A percentile compares a stretch with the other conserved stretches of the same genome.
phyloP scores from a whole-genome alignment of 2,888 invertebrate species.

The Anthophora plumipes region DNA sequence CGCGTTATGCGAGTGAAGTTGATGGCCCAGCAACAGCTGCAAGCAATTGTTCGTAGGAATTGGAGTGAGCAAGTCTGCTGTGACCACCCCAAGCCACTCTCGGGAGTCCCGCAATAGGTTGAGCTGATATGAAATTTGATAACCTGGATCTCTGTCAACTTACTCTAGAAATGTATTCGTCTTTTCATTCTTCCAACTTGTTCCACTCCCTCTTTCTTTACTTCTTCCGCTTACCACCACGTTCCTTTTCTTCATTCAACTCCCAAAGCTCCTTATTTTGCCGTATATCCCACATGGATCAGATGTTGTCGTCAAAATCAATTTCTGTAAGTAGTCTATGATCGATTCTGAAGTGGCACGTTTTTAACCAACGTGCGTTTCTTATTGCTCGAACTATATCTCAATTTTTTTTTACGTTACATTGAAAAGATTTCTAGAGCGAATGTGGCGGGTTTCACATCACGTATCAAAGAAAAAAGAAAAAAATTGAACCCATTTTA shows the following conservation, averaged over 20 bases:
- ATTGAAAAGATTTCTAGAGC: background rate
- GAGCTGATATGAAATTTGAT: conserved; percentile 77
- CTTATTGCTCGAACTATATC: conserved; percentile 18
- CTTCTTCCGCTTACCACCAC: background rate
- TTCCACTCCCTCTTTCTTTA: background rate
- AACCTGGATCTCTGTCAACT: conserved; percentile 66
- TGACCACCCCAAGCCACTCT: conserved; percentile 43
- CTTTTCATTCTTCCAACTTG: background rate
- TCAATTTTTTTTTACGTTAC: conserved; percentile 29
- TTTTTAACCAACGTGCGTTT: conserved; percentile 19
- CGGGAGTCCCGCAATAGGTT: conserved; percentile 60
- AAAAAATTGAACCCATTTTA: too few relatives aligned
- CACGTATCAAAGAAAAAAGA: too few relatives aligned
- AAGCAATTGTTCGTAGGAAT: conserved; percentile 71
- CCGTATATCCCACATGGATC: background rate
- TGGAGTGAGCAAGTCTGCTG: conserved; percentile 53
- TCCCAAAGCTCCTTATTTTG: background rate
- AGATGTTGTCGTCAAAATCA: conserved; percentile 54
- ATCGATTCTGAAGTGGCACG: conserved; percentile 48
- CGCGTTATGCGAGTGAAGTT: conserved; percentile 64
- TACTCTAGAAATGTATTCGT: conserved; percentile 33
- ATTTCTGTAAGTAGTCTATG: conserved; percentile 63
- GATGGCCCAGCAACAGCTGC: conserved; percentile 77
- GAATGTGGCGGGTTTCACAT: conserved; percentile 13
- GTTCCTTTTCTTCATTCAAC: conserved; percentile 12